Percentiles rank a stretch among this genome's conserved stretches.
phyloP scores from a whole-genome alignment of 1,140 invertebrate species.

The Bathynomus jamesi region DNA sequence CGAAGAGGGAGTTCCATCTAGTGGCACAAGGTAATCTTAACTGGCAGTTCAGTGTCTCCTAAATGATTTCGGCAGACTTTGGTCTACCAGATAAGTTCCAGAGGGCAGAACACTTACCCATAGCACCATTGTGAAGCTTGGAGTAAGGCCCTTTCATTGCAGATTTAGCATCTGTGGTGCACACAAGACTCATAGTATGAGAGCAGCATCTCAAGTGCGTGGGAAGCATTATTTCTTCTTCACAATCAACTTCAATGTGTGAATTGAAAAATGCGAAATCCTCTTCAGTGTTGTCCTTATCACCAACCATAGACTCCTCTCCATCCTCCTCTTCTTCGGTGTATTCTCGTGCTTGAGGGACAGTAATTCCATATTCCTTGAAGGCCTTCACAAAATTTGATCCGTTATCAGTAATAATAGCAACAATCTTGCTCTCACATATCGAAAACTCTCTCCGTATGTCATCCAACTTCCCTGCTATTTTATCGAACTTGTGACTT shows the following conservation, averaged over 20 bases:
- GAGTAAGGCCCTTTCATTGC: conserved; percentile 10
- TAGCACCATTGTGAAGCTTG: conserved; percentile 8
- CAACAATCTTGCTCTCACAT: conserved; percentile 10
- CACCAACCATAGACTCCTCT: neutral
- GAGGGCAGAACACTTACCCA: too few species aligned
- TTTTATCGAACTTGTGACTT: conserved; percentile 9
- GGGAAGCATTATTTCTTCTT: conserved; percentile 1
- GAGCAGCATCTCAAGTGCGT: conserved; percentile 14
- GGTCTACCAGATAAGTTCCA: too few species aligned
- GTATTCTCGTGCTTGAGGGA: conserved; percentile 11
- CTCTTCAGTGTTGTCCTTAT: conserved; percentile 9
- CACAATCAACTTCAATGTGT: conserved; percentile 1
- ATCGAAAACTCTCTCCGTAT: too few species aligned
- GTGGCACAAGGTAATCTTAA: too few species aligned
- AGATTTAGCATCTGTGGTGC: conserved; percentile 15
- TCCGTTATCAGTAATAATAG: too few species aligned
- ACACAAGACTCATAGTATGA: conserved; percentile 21
- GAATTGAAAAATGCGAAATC: conserved; percentile 5
- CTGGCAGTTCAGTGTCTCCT: too few species aligned
- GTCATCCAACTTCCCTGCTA: conserved; percentile 8
- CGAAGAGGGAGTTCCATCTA: too few species aligned
- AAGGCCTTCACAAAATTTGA: too few species aligned
- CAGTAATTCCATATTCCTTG: conserved; percentile 21
- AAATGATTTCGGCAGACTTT: too few species aligned
- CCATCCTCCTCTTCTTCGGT: conserved; percentile 7